Evolutionary conservation across 2,797 vertebrate genomes (phyloP).

Genomic region (Eulemur mongoz): DNA sequence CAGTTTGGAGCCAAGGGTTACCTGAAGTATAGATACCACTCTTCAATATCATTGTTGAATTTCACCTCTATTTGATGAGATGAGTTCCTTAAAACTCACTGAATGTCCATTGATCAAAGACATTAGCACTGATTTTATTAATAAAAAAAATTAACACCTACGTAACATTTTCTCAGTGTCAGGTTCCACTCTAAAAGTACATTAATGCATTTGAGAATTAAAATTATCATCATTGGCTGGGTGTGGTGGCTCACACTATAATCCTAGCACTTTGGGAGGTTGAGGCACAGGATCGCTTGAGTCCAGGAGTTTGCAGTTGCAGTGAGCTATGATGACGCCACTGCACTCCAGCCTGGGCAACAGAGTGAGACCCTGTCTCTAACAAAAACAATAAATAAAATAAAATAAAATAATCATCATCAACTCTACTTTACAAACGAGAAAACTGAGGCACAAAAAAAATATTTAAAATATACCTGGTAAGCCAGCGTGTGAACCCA

Average conservation of each 20-base stretch:
- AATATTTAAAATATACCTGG: neutral
- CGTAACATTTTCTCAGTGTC: neutral
- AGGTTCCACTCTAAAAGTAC: too few relatives aligned
- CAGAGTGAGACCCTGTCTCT: neutral
- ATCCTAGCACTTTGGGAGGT: neutral
- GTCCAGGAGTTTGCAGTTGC: neutral
- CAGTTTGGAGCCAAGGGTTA: neutral
- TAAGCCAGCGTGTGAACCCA: neutral
- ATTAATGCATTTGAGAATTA: too few relatives aligned
- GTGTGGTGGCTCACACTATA: too few relatives aligned
- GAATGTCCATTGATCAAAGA: neutral
- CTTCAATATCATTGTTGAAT: neutral
- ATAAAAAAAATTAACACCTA: neutral
- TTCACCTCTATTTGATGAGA: neutral
- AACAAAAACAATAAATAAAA: neutral
- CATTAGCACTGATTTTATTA: slow-evolving; percentile 17
- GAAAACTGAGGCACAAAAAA: neutral
- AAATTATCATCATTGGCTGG: too few relatives aligned
- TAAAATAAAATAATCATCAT: neutral
- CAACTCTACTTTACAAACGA: slow-evolving; percentile 14
- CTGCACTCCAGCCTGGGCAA: neutral
- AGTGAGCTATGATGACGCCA: too few relatives aligned
- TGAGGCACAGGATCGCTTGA: neutral
- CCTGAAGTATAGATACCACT: neutral
- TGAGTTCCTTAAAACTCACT: neutral